Conservation (phyloP, 2,797 vertebrate genomes). For the Amblyraja radiata region DNA sequence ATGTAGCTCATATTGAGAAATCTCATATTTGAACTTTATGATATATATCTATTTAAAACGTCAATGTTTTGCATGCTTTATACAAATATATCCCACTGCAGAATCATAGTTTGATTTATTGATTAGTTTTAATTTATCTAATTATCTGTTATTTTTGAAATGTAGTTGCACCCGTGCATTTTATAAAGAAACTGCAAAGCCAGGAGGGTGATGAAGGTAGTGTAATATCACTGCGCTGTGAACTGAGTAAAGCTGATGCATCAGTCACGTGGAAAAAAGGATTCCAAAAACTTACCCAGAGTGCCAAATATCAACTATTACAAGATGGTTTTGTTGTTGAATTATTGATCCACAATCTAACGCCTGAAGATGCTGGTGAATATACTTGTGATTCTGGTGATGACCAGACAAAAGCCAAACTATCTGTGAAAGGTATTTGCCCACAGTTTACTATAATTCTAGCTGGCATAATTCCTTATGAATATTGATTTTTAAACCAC, state of each 20-base stretch:
- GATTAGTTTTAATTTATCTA: slow-evolving; percentile 3
- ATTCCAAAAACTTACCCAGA: slow-evolving; percentile 71
- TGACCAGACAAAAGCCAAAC: slow-evolving; percentile 61
- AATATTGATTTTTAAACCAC: not conserved
- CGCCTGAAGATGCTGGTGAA: slow-evolving; percentile 71
- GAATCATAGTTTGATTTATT: not conserved
- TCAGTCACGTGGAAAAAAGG: slow-evolving; percentile 79
- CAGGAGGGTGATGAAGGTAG: slow-evolving; percentile 66
- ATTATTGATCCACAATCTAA: slow-evolving; percentile 65
- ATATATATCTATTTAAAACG: not conserved
- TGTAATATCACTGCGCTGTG: slow-evolving; percentile 61
- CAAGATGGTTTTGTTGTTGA: slow-evolving; percentile 55
- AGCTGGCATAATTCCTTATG: not conserved
- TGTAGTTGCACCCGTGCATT: slow-evolving; percentile 44
- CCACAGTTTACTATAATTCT: not conserved
- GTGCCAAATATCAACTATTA: slow-evolving; percentile 76
- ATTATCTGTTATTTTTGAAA: not conserved
- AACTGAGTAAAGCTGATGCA: slow-evolving; percentile 65
- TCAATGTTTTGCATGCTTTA: not conserved
- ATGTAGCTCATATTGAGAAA: not conserved
- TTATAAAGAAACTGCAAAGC: slow-evolving; percentile 67
- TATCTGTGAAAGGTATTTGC: slow-evolving; percentile 69
- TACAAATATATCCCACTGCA: not conserved
- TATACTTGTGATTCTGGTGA: slow-evolving; percentile 77
- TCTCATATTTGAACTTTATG: not conserved